These are phyloP conservation scores for Sebastes itinus DNA, from an alignment of 2,797 vertebrate species.

Conservation along the genomic window DNA sequence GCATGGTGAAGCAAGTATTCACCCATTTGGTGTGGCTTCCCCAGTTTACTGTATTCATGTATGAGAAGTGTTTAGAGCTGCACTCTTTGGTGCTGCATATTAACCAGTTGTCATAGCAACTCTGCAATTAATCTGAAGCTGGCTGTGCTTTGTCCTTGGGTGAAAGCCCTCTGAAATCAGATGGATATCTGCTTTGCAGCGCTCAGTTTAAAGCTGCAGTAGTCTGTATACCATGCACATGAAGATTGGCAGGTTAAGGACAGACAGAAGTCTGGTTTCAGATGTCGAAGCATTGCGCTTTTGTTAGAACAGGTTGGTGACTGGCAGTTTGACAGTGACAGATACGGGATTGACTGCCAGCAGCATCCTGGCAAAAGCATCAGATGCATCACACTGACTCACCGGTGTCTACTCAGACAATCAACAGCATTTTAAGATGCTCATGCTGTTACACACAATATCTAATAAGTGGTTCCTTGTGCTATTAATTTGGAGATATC, in stretches of 20 bases:
- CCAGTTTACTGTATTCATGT: slow-evolving; percentile 34
- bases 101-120: slow-evolving; percentile 76
- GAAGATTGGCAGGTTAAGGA: slow-evolving; percentile 28
- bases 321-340: slow-evolving; percentile 36
- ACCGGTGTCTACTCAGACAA: not conserved
- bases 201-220: slow-evolving; percentile 14
- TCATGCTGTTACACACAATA: not conserved
- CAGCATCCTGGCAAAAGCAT: slow-evolving; percentile 21
- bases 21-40: not conserved
- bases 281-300: not conserved
- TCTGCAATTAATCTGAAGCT: slow-evolving; percentile 59
- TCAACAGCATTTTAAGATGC: slow-evolving; percentile 2
- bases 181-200: slow-evolving; percentile 43
- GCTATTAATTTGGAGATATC: not conserved
- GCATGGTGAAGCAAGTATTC: not conserved
- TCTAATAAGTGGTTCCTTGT: not conserved
- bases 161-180: slow-evolving; percentile 53
- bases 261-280: slow-evolving; percentile 20
- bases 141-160: slow-evolving; percentile 64
- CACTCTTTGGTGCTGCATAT: slow-evolving; percentile 54
- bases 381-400: slow-evolving; percentile 13
- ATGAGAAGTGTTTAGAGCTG: slow-evolving; percentile 34
- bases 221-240: not conserved
- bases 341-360: slow-evolving; percentile 13
- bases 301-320: slow-evolving; percentile 18